Conservation (phyloP, 2,888 invertebrate genomes). For the Scelioninae gen. 2 region DNA sequence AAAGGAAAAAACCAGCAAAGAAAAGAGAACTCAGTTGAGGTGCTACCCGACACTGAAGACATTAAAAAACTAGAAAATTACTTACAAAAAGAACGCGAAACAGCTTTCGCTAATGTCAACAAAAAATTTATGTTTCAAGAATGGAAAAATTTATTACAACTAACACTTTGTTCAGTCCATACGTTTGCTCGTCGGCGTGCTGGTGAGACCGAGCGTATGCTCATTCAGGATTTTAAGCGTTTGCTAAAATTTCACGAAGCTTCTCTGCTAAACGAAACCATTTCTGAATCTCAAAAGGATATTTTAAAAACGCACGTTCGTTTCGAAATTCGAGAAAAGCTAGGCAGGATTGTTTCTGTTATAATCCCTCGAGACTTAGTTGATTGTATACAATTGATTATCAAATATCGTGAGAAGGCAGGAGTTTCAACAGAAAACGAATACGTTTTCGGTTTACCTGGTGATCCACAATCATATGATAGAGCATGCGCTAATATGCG, state of each 20-base stretch:
- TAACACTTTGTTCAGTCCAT: constrained; percentile 18
- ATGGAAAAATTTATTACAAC: constrained; percentile 10
- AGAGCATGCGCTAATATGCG: neutral
- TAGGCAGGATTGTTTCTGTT: constrained; percentile 15
- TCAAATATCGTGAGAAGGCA: constrained; percentile 9
- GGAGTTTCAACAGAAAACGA: constrained; percentile 12
- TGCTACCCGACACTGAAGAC: constrained; percentile 5
- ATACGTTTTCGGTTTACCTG: constrained; percentile 21
- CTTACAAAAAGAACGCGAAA: neutral
- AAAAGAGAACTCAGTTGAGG: constrained; percentile 22
- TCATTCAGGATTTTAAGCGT: constrained; percentile 6
- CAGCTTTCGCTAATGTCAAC: neutral
- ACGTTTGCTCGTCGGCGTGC: neutral
- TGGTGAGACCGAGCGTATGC: constrained; percentile 11
- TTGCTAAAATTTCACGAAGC: too few species aligned
- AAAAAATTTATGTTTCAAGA: constrained; percentile 1
- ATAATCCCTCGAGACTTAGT: constrained; percentile 3
- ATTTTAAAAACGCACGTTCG: neutral
- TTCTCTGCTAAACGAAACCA: too few species aligned
- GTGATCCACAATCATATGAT: neutral
- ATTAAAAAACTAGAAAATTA: constrained; percentile 1
- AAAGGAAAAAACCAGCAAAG: constrained; percentile 6
- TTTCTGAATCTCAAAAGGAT: neutral
- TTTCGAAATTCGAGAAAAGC: constrained; percentile 26
- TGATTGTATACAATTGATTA: constrained; percentile 10